These are phyloP conservation scores for Charadrius vociferus DNA, from an alignment of 2,113 vertebrate genomes.

Conservation along the genomic window DNA sequence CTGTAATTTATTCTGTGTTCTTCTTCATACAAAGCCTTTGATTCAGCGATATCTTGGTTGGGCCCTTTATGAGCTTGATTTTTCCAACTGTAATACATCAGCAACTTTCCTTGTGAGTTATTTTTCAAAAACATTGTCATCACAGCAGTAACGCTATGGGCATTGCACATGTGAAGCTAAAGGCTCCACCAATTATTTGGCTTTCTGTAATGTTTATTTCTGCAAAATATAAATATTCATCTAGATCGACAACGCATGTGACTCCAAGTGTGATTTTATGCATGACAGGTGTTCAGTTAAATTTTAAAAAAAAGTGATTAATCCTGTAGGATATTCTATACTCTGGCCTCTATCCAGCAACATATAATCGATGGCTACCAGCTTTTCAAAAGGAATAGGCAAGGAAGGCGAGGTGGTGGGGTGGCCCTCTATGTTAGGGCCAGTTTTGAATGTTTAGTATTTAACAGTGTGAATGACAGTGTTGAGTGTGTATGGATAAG, in stretches of 20 bases:
- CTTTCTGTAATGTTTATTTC: not conserved
- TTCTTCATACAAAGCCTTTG: not conserved
- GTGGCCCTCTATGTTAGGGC: too few species aligned
- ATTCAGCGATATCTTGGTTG: not conserved
- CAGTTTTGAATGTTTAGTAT: too few species aligned
- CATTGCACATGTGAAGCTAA: not conserved
- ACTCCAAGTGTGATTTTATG: not conserved
- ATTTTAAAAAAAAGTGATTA: not conserved
- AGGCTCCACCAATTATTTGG: not conserved
- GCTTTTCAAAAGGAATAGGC: too few species aligned
- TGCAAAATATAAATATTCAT: not conserved
- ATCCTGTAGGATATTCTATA: not conserved
- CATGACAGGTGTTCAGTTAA: not conserved
- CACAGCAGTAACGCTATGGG: not conserved
- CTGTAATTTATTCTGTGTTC: not conserved
- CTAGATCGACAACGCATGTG: not conserved
- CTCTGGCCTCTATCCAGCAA: not conserved
- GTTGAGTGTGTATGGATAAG: too few species aligned
- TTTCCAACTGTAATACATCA: not conserved
- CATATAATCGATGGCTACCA: too few species aligned
- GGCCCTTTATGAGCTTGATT: not conserved
- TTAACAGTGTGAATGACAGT: too few species aligned
- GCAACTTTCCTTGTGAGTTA: not conserved
- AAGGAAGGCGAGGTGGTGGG: too few species aligned
- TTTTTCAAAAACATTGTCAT: not conserved